These are phyloP conservation scores for Fabriciana adippe DNA, from an alignment of 2,888 invertebrate species.

Conservation along the genomic window DNA sequence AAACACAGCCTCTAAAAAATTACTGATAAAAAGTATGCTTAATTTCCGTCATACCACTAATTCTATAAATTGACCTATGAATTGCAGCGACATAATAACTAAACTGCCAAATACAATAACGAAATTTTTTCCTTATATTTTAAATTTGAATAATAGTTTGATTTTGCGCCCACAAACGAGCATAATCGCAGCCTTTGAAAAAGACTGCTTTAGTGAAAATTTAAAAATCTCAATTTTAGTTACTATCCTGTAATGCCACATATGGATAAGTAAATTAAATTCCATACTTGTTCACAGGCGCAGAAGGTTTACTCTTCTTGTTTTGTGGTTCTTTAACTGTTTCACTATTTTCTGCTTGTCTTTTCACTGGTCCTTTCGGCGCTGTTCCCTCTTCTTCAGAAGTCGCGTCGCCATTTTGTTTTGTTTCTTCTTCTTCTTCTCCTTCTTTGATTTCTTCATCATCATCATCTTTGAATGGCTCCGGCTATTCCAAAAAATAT, in stretches of 20 bases:
- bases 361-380: slow-evolving; percentile 49
- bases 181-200: too few species aligned
- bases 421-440: slow-evolving; percentile 36
- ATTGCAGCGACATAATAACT: too few species aligned
- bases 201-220: too few species aligned
- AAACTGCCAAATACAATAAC: too few species aligned
- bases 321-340: slow-evolving; percentile 48
- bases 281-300: slow-evolving; percentile 40
- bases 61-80: too few species aligned
- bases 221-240: too few species aligned
- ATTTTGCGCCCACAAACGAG: too few species aligned
- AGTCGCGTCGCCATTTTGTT: slow-evolving; percentile 58
- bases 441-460: slow-evolving; percentile 58
- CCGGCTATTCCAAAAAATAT: slow-evolving; percentile 57
- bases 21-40: too few species aligned
- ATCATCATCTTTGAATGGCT: slow-evolving; percentile 71
- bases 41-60: too few species aligned
- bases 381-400: slow-evolving; percentile 49
- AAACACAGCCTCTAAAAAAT: too few species aligned
- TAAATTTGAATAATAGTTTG: too few species aligned
- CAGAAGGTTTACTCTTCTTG: slow-evolving; percentile 58
- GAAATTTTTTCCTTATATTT: too few species aligned
- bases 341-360: slow-evolving; percentile 49
- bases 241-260: background rate
- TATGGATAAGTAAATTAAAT: slow-evolving; percentile 28